phyloP scores from a whole-genome alignment of 2,113 vertebrate genomes.

The Oncorhynchus mykiss region DNA sequence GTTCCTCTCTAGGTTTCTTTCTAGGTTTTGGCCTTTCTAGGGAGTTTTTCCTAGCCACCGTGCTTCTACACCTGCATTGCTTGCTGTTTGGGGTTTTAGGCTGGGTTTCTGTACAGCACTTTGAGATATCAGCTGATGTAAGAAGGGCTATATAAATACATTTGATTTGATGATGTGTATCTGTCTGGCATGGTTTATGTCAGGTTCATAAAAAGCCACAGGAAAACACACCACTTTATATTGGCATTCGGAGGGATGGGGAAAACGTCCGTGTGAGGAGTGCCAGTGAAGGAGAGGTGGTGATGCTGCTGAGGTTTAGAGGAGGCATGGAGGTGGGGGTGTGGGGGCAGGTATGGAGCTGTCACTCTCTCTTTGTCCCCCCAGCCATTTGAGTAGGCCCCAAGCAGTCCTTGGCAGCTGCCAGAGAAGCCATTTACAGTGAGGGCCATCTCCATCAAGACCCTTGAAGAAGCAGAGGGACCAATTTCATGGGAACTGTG shows the following conservation, averaged over 20 bases:
- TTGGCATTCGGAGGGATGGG: not conserved
- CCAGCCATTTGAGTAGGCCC: conserved; percentile 42
- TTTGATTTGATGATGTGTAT: no score
- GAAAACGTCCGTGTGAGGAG: not conserved
- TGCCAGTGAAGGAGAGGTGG: not conserved
- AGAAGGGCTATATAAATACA: no score
- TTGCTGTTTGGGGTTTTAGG: no score
- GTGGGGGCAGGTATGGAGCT: conserved; percentile 32
- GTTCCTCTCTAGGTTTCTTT: no score
- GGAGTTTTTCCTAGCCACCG: no score
- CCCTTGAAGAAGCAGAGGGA: conserved; percentile 29
- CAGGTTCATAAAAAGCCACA: no score
- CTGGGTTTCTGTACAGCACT: no score
- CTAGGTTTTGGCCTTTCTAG: no score
- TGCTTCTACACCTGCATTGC: no score
- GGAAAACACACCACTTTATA: not conserved
- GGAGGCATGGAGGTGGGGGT: not conserved
- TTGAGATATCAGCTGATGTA: no score
- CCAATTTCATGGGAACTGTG: conserved; percentile 69
- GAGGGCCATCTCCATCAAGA: conserved; percentile 32
- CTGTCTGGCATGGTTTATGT: no score
- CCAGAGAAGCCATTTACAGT: conserved; percentile 53
- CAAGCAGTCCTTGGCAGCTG: conserved; percentile 47
- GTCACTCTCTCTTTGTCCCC: conserved; percentile 50
- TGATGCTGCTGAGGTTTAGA: not conserved